Conservation (phyloP, 2,888 invertebrate species). For the Drosophila flavopinicola region DNA sequence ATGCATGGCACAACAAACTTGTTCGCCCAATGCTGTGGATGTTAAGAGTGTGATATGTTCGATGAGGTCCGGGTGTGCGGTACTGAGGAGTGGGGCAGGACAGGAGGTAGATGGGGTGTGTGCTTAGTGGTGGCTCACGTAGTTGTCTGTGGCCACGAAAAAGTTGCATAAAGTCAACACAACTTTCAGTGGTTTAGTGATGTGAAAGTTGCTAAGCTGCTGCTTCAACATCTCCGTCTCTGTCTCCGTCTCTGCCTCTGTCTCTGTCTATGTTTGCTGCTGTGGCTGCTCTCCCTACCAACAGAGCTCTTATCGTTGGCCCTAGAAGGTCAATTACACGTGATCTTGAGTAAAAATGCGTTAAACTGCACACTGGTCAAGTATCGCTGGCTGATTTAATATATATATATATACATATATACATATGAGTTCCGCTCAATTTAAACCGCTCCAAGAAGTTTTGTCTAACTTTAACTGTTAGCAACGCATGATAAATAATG, state of each 20-base stretch:
- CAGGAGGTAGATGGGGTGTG: neutral
- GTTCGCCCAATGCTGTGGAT: constrained; percentile 55
- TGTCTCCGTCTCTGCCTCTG: neutral
- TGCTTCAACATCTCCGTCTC: constrained; percentile 26
- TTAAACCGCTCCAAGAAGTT: neutral
- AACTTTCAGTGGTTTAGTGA: constrained; percentile 77
- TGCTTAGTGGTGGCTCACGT: constrained; percentile 53
- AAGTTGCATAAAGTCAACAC: constrained; percentile 79
- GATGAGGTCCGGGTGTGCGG: neutral
- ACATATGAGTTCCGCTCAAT: neutral
- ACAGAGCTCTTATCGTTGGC: constrained; percentile 26
- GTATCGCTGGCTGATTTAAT: constrained; percentile 9
- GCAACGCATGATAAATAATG: neutral
- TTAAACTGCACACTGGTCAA: constrained; percentile 34
- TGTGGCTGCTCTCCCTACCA: neutral
- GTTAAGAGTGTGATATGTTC: neutral
- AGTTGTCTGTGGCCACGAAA: constrained; percentile 77
- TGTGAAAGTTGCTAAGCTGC: constrained; percentile 74
- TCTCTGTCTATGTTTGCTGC: neutral
- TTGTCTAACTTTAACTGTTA: neutral
- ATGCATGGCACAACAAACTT: constrained; percentile 75
- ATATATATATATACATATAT: neutral
- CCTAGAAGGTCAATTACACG: constrained; percentile 72
- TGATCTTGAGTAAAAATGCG: constrained; percentile 58
- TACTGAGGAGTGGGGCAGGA: too few species aligned